Conservation (phyloP, 1,140 invertebrate species). For the Drosophila aff. region DNA sequence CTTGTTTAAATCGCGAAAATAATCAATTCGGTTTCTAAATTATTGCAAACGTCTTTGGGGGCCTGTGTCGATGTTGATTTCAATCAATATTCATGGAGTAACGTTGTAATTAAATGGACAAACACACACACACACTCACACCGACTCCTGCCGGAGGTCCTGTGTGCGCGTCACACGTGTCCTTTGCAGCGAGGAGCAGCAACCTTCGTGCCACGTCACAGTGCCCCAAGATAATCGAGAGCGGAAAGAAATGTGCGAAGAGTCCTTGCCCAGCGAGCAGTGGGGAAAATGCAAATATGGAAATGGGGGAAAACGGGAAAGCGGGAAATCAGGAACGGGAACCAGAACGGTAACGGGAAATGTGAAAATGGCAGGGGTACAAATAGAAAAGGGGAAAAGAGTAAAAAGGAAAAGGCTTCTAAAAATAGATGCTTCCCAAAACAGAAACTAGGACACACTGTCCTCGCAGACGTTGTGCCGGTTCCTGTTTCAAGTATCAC, state of each 20-base stretch:
- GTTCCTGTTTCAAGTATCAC: neutral
- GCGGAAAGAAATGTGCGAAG: constrained; percentile 29
- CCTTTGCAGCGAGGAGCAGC: constrained; percentile 59
- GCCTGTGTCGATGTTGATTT: constrained; percentile 35
- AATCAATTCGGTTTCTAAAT: neutral
- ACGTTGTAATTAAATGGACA: constrained; percentile 61
- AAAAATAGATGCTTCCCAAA: constrained; percentile 40
- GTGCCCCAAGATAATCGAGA: constrained; percentile 35
- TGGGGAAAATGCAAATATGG: constrained; percentile 27
- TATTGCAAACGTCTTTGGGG: constrained; percentile 17
- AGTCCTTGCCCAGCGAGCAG: constrained; percentile 31
- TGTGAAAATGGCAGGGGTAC: neutral
- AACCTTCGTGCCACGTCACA: constrained; percentile 59
- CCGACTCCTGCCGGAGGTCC: constrained; percentile 11
- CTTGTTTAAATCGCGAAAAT: neutral
- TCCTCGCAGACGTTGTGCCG: no score
- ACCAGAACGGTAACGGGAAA: neutral
- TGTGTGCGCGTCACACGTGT: constrained; percentile 70
- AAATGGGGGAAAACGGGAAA: constrained; percentile 6
- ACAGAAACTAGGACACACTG: constrained; percentile 50
- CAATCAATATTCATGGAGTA: constrained; percentile 75
- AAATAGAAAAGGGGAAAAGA: no score
- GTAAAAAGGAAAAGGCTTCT: neutral
- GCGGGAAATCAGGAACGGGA: neutral
- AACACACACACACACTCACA: constrained; percentile 1